phyloP scores from a whole-genome alignment of 1,140 invertebrate genomes.

The Brachionus plicatilis region DNA sequence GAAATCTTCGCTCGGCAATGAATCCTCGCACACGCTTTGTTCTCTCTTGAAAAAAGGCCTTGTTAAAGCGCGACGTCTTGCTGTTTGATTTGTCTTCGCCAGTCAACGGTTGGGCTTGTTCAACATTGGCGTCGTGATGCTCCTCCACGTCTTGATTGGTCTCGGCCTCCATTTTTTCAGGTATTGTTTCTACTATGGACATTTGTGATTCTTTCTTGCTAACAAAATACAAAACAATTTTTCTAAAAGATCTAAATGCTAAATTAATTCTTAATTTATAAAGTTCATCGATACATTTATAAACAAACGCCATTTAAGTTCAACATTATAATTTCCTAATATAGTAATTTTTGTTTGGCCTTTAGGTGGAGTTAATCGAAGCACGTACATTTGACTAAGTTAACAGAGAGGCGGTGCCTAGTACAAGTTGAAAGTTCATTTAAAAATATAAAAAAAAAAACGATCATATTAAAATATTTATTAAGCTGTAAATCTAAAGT shows the following conservation, averaged over 20 bases:
- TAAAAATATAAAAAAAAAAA: background rate
- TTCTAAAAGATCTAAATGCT: background rate
- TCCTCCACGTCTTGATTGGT: background rate
- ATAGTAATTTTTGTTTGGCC: background rate
- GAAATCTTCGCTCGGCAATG: background rate
- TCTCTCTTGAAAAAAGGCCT: background rate
- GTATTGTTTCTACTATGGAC: constrained; percentile 17
- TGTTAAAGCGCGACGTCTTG: background rate
- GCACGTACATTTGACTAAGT: background rate
- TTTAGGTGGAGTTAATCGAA: background rate
- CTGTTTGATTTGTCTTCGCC: background rate
- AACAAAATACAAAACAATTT: background rate
- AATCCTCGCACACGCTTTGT: background rate
- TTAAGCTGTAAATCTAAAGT: background rate
- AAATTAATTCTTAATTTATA: constrained; percentile 32
- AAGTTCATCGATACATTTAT: background rate
- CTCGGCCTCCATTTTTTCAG: background rate
- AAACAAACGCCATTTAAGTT: constrained; percentile 19
- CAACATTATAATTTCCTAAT: background rate
- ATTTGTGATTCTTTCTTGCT: background rate
- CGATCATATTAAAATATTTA: background rate
- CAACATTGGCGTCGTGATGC: background rate
- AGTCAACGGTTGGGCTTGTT: constrained; percentile 27
- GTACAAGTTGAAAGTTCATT: background rate
- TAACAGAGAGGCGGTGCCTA: background rate